A percentile compares a stretch with the other conserved stretches of the same genome.
phyloP scores from a whole-genome alignment of 2,888 invertebrate genomes.

The Euzetes globulus region DNA sequence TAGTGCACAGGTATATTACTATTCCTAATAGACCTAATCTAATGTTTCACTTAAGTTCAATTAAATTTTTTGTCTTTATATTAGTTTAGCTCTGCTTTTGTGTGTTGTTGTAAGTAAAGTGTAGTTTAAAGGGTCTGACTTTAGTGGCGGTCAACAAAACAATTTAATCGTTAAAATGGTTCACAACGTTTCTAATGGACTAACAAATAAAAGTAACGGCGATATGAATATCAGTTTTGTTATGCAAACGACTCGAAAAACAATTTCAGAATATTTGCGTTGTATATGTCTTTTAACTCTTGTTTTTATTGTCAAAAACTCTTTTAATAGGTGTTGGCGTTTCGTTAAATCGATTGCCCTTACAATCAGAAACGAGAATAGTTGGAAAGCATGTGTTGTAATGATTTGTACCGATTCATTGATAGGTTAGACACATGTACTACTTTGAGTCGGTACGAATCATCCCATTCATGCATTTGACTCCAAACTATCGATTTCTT shows the following conservation, averaged over 20 bases:
- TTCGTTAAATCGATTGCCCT: neutral
- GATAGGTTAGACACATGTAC: slow-evolving; percentile 41
- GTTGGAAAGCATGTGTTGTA: slow-evolving; percentile 32
- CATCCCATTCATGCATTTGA: slow-evolving; percentile 37
- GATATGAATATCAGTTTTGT: neutral
- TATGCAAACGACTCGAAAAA: neutral
- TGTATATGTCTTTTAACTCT: neutral
- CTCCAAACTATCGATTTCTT: neutral
- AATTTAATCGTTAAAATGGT: neutral
- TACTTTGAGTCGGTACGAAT: slow-evolving; percentile 43
- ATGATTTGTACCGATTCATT: slow-evolving; percentile 42
- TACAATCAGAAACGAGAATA: neutral
- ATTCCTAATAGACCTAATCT: neutral
- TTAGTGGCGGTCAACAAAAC: neutral
- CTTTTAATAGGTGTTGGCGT: neutral
- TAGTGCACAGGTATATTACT: neutral
- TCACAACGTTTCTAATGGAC: neutral
- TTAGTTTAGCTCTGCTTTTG: neutral
- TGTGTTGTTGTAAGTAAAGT: neutral
- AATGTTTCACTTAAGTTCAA: neutral
- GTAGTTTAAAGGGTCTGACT: neutral
- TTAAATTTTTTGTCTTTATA: neutral
- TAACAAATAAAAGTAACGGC: neutral
- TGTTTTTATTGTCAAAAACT: neutral
- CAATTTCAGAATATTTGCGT: neutral